Conservation (phyloP, 2,888 invertebrate species). For the Schizaphis graminum region DNA sequence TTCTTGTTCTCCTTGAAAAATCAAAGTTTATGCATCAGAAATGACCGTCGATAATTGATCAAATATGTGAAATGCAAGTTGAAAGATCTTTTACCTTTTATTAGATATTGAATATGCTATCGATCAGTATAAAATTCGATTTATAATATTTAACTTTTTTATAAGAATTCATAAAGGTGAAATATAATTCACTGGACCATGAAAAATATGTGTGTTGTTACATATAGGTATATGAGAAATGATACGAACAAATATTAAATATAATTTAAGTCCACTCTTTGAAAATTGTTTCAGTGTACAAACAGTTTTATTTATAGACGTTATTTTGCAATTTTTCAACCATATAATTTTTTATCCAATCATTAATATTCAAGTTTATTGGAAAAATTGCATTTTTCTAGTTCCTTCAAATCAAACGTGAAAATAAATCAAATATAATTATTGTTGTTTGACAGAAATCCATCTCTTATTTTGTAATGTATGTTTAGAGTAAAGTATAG, state of each 20-base stretch:
- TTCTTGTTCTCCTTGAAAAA: neutral
- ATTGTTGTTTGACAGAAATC: neutral
- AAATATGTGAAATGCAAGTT: neutral
- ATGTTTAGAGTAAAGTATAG: neutral
- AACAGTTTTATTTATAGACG: neutral
- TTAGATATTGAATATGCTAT: neutral
- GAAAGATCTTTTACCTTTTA: neutral
- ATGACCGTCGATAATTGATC: neutral
- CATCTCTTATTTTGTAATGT: neutral
- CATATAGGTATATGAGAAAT: neutral
- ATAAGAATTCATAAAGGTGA: neutral
- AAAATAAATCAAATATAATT: conserved; percentile 32
- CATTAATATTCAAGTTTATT: neutral
- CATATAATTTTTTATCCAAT: neutral
- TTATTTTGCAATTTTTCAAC: neutral
- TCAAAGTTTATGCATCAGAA: neutral
- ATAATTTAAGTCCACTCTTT: neutral
- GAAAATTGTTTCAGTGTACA: neutral
- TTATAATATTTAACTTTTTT: neutral
- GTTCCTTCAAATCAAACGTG: neutral
- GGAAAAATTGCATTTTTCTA: neutral
- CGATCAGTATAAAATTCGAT: neutral
- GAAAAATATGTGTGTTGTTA: neutral
- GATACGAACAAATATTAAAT: neutral
- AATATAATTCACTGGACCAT: neutral